Conservation (phyloP, 2,797 vertebrate species). For the Spondyliosoma cantharus region DNA sequence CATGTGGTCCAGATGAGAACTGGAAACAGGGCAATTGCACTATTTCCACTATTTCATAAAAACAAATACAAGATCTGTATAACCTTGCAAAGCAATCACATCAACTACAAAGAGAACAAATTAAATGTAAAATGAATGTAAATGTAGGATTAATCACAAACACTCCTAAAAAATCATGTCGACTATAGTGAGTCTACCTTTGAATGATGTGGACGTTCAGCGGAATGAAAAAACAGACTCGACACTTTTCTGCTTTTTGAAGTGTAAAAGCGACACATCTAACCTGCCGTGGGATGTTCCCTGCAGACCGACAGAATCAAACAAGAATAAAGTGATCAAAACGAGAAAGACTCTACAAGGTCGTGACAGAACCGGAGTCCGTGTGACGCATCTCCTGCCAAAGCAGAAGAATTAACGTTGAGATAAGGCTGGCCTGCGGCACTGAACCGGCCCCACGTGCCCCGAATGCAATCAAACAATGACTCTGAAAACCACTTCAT, state of each 20-base stretch:
- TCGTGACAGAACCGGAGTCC: constrained; percentile 34
- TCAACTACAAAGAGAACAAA: not conserved
- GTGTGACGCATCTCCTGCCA: constrained; percentile 50
- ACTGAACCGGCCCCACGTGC: not conserved
- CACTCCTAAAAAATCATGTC: not conserved
- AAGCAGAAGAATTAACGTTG: constrained; percentile 39
- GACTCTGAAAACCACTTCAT: constrained; percentile 49
- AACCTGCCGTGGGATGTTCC: not conserved
- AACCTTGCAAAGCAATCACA: too few relatives aligned
- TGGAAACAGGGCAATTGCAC: too few relatives aligned
- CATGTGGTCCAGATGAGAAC: too few relatives aligned
- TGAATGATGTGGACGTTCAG: not conserved
- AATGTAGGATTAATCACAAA: constrained; percentile 7
- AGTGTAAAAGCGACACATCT: not conserved
- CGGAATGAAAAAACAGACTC: not conserved
- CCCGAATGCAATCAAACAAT: constrained; percentile 40
- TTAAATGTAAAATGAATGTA: constrained; percentile 2
- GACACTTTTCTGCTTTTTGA: not conserved
- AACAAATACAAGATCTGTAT: too few relatives aligned
- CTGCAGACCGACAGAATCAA: not conserved
- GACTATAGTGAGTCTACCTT: not conserved
- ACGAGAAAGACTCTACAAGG: constrained; percentile 42
- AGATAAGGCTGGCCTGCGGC: constrained; percentile 47
- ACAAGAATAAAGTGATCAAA: constrained; percentile 2
- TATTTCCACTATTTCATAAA: too few relatives aligned